These are phyloP conservation scores for Alca torda DNA, from an alignment of 2,797 vertebrate genomes.

Conservation along the genomic window DNA sequence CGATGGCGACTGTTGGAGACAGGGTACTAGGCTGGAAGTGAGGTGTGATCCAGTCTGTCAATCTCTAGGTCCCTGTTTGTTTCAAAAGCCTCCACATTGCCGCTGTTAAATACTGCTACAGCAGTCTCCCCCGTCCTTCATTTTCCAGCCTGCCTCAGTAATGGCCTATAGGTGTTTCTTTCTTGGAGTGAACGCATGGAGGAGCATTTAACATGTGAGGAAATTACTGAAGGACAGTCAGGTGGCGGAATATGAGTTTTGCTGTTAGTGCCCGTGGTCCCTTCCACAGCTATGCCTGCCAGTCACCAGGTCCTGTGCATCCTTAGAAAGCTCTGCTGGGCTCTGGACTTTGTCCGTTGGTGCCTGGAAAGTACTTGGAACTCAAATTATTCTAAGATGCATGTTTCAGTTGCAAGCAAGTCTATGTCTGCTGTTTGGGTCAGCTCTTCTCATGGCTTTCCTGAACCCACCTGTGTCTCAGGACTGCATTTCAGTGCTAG, in stretches of 20 bases:
- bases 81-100: background rate
- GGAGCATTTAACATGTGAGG: background rate
- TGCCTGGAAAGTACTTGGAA: background rate
- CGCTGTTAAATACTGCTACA: background rate
- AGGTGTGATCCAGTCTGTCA: conserved; percentile 51
- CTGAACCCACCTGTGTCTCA: background rate
- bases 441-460: background rate
- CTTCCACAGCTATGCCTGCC: background rate
- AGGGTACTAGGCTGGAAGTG: background rate
- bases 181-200: background rate
- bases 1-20: conserved; percentile 25
- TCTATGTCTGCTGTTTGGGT: background rate
- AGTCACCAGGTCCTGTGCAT: background rate
- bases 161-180: background rate
- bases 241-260: background rate
- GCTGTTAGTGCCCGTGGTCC: background rate
- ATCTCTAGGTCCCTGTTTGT: background rate
- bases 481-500: background rate
- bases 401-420: background rate
- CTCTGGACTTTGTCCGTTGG: background rate
- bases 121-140: background rate
- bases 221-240: background rate
- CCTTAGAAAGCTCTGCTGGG: background rate
- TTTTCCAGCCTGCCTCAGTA: background rate
- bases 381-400: background rate